These are phyloP conservation scores for Actenoides lindsayi DNA, from an alignment of 2,113 vertebrate genomes.

Conservation along the genomic window DNA sequence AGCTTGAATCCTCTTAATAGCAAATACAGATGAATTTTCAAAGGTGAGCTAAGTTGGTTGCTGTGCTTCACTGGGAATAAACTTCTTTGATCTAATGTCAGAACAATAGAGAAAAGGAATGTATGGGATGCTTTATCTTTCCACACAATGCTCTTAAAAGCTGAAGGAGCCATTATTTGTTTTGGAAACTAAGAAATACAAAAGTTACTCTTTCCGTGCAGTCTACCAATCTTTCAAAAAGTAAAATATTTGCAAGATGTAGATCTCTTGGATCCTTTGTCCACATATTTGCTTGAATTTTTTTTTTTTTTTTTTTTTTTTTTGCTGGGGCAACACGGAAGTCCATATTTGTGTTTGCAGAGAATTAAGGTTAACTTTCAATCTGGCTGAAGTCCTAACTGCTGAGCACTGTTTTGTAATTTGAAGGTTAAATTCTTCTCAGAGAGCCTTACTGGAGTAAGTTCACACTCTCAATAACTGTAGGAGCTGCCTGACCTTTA, in stretches of 20 bases:
- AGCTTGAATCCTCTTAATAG: constrained; percentile 45
- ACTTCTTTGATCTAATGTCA: constrained; percentile 63
- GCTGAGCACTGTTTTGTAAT: constrained; percentile 54
- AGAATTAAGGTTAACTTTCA: constrained; percentile 28
- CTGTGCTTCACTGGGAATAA: constrained; percentile 36
- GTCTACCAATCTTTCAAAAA: not conserved
- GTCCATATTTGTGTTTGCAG: constrained; percentile 23
- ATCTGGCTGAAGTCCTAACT: constrained; percentile 25
- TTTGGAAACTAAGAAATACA: constrained; percentile 23
- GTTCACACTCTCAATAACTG: constrained; percentile 62
- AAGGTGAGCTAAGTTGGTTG: constrained; percentile 19
- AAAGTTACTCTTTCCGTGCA: not conserved
- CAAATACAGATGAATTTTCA: constrained; percentile 60
- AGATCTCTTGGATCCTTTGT: not conserved
- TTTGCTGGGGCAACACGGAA: not conserved
- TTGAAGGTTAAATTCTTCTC: constrained; percentile 71
- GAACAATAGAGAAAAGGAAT: constrained; percentile 57
- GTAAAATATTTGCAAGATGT: not conserved
- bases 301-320: not conserved
- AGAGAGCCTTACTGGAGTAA: constrained; percentile 54
- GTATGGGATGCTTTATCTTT: constrained; percentile 42
- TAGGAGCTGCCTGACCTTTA: constrained; percentile 73
- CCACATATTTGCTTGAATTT: not conserved
- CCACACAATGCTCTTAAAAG: constrained; percentile 16
- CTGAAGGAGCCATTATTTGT: not conserved